Percentiles rank a stretch among this genome's conserved stretches.
Evolutionary conservation across 2,113 vertebrate genomes (phyloP).

Genomic region (Rhodinocichla rosea): DNA sequence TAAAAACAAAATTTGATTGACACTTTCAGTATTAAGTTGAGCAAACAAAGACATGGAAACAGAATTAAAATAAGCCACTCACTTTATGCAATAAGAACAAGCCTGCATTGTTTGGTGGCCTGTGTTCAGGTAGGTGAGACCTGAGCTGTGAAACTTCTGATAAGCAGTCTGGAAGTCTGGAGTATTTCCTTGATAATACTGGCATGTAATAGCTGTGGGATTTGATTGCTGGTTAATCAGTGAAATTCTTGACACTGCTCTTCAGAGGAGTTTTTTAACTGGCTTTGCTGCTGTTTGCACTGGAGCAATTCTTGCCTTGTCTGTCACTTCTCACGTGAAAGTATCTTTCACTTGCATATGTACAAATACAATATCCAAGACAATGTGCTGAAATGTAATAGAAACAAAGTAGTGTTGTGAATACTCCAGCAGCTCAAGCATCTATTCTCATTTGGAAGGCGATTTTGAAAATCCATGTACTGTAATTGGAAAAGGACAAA

Average conservation of each 20-base stretch:
- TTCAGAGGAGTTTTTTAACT: background rate
- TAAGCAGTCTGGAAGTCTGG: background rate
- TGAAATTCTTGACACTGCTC: background rate
- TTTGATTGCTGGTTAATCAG: background rate
- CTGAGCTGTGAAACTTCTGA: background rate
- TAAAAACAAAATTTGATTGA: background rate
- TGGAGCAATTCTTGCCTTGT: background rate
- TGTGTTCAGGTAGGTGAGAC: background rate
- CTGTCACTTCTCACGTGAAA: background rate
- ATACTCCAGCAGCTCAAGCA: constrained; percentile 3
- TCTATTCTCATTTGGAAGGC: background rate
- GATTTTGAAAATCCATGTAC: background rate
- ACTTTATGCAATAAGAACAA: background rate
- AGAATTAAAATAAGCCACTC: background rate
- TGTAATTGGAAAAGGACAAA: background rate
- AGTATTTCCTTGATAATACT: background rate
- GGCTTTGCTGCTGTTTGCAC: background rate
- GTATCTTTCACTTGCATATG: background rate
- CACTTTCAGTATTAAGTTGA: background rate
- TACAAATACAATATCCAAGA: background rate
- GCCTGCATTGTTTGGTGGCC: background rate
- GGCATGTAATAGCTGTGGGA: background rate
- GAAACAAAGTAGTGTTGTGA: constrained; percentile 19
- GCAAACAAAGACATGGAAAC: background rate
- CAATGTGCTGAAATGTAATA: background rate